Base-by-base conservation (phyloP, 2,888 invertebrate species). In the Scaptodrosophila latifasciaeformis region DNA sequence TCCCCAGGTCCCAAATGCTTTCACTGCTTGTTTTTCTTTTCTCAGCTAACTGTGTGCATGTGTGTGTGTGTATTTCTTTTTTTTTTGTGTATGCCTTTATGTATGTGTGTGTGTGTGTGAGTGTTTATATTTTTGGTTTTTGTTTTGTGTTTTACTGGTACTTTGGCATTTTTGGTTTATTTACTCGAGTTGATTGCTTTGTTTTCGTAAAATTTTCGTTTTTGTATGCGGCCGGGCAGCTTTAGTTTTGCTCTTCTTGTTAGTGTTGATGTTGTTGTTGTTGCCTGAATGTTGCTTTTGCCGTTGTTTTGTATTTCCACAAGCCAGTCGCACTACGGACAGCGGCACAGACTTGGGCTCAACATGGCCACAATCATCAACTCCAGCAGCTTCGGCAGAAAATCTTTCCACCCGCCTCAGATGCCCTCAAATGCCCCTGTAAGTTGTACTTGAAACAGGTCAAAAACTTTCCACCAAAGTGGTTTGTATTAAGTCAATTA, bases 401-500 rank as follows among this genome's bases (percentile, higher is more conserved):
- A 17, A 27, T 30, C 48, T 34, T 37, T 15, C 30, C 47, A 13
- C 21, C n/a, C 44, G 43, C 34, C 12, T 34, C 34, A 34, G 34
- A 29, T 35, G 24, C 21, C 15, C 39, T 31, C 29, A 40, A 31
- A 35, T 46, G 50, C 53, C 47, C 46, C 53, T 49, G 65, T 53
- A 75, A 68, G 71, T 68, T 75, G 65, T 59, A 59, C 65, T 77
- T 70, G 72, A 76, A 75, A 67, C 75, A 76, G 75, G 75, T 75
- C 80, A 72, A 62, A 62, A 75, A 75, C 64, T 75, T 75, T 75
- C 59, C 70, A 72, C 80, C 80, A 76, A 76, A 72, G 72, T 75
- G 75, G 75, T 79, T 72, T 79, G 79, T 75, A 75, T 75, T 75
- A 75, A 75, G 75, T 75, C 75, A 75, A 75, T 75, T 75, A 75